A percentile compares a stretch with the other conserved stretches of the same genome.
Conservation (phyloP, 2,888 invertebrate species). For the Mythimna pallens region DNA sequence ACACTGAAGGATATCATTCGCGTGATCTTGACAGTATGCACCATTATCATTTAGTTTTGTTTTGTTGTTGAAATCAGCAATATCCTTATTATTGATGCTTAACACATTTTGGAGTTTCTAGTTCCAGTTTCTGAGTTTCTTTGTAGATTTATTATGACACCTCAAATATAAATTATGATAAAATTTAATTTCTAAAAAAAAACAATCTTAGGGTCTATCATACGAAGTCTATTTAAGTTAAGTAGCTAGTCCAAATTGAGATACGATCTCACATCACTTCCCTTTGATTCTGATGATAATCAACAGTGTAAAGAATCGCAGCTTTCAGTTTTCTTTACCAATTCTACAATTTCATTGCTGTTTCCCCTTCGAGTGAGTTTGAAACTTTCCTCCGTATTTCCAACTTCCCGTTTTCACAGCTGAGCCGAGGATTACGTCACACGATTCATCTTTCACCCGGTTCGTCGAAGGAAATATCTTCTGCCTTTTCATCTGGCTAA, state of each 20-base stretch:
- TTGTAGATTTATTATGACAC: too few relatives aligned
- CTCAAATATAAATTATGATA: too few relatives aligned
- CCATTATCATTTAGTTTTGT: neutral
- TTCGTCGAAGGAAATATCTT: constrained; percentile 77
- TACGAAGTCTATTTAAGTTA: neutral
- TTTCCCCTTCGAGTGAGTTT: constrained; percentile 25
- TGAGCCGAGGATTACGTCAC: constrained; percentile 71
- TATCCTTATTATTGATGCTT: too few relatives aligned
- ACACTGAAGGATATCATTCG: constrained; percentile 46
- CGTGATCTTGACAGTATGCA: constrained; percentile 2
- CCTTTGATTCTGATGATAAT: neutral
- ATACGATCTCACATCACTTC: too few relatives aligned
- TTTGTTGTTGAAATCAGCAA: neutral
- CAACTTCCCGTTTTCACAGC: constrained; percentile 43
- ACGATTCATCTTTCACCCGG: constrained; percentile 76
- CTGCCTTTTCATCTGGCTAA: constrained; percentile 72
- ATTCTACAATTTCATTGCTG: neutral
- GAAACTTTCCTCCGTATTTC: constrained; percentile 51
- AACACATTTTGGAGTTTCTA: too few relatives aligned
- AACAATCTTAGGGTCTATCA: too few relatives aligned
- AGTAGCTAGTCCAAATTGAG: neutral
- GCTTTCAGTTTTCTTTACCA: constrained; percentile 1
- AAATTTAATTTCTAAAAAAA: too few relatives aligned
- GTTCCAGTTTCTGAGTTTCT: too few relatives aligned
- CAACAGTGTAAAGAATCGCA: neutral